Conservation (phyloP, 2,888 invertebrate species). For the Aleiodes leptofemur region DNA sequence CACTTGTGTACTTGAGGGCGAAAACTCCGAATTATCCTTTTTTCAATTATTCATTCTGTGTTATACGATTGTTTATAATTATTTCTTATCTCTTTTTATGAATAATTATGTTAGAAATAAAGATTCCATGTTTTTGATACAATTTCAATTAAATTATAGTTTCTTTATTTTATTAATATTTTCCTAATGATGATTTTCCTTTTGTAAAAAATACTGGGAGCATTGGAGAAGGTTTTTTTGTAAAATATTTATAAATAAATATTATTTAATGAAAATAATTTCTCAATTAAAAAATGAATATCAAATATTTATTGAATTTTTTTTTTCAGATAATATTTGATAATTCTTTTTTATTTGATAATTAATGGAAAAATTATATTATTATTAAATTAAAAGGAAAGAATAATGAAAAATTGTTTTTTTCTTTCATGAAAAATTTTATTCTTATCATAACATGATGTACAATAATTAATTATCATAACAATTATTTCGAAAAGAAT, state of each 20-base stretch:
- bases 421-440: slow-evolving; percentile 6
- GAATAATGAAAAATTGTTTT: neutral
- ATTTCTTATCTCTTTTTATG: slow-evolving; percentile 20
- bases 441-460: slow-evolving; percentile 3
- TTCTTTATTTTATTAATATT: neutral
- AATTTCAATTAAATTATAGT: slow-evolving; percentile 6
- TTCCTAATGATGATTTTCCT: neutral
- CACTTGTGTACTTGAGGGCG: slow-evolving; percentile 55
- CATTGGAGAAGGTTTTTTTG: too few species aligned
- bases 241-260: too few species aligned
- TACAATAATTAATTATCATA: slow-evolving; percentile 15
- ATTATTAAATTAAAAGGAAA: neutral
- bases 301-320: too few species aligned
- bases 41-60: slow-evolving; percentile 43
- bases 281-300: too few species aligned
- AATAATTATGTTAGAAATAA: slow-evolving; percentile 46
- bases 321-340: too few species aligned
- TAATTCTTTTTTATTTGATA: too few species aligned
- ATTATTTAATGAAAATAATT: too few species aligned
- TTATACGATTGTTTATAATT: slow-evolving; percentile 45
- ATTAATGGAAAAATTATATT: neutral
- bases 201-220: too few species aligned
- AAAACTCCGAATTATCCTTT: slow-evolving; percentile 39
- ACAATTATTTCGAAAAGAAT: neutral
- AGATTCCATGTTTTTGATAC: slow-evolving; percentile 48